Percentiles rank a stretch among this genome's conserved stretches.
Evolutionary conservation across 2,797 vertebrate genomes (phyloP).

Genomic region (Serranus cabrilla): DNA sequence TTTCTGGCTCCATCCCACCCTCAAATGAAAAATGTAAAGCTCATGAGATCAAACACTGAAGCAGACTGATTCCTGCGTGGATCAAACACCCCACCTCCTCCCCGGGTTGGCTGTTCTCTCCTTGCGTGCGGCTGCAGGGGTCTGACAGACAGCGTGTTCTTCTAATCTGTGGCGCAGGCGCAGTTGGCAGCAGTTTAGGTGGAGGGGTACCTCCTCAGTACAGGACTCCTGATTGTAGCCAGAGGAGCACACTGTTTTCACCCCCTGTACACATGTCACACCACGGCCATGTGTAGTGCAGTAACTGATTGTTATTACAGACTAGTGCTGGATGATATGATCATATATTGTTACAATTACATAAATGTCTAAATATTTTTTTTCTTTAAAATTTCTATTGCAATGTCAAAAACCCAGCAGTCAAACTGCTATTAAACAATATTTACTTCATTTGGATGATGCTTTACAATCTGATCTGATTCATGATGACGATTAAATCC

Average conservation of each 20-base stretch:
- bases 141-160: constrained; percentile 64
- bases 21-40: background rate
- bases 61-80: constrained; percentile 30
- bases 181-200: constrained; percentile 43
- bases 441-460: too few species aligned
- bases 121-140: constrained; percentile 63
- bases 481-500: too few species aligned
- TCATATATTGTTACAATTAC: too few species aligned
- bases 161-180: constrained; percentile 65
- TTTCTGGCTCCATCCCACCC: background rate
- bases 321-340: too few species aligned
- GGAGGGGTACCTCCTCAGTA: constrained; percentile 46
- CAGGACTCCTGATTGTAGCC: constrained; percentile 51
- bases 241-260: constrained; percentile 57
- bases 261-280: constrained; percentile 39
- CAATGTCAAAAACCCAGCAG: too few species aligned
- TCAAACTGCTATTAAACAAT: too few species aligned
- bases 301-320: background rate
- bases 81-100: constrained; percentile 55
- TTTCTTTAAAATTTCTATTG: too few species aligned
- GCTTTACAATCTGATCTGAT: too few species aligned
- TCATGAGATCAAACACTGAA: constrained; percentile 22
- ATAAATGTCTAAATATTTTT: too few species aligned
- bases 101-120: constrained; percentile 51
- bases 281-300: constrained; percentile 19